Evolutionary conservation across 2,888 invertebrate species (phyloP), one percentile per base, ranked within the genome.

Genomic region (Sarcophaga subvicina): DNA sequence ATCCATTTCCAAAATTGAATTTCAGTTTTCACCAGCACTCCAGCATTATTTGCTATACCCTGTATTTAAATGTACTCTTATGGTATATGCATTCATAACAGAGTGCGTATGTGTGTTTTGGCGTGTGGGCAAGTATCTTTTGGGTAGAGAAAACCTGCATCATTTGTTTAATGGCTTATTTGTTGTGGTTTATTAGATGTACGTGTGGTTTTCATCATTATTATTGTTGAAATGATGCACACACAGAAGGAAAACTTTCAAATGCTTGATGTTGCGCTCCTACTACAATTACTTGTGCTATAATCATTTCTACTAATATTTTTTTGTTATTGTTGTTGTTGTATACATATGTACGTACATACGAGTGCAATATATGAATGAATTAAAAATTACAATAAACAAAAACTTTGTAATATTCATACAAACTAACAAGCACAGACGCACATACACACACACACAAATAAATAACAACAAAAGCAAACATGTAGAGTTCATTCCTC

Each of bases 151-250:
- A 10, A 54, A n/a, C 22, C 73, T 25, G 63, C 66, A 77, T 72
- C 83, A 86, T 83, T 86, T 86, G 77, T 59, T 83, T 80, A 86
- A 83, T 83, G 80, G 72, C 77, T 83, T 86, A 83, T 83, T 77
- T 86, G 80, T 72, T 86, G 83, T 83, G 86, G 86, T 73, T 80
- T 83, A 77, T 83, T 69, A 83, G 80, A 83, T 72, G 76, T 83
- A 47, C 64, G 69, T 83, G 86, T 63, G 86, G 83, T 80, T 83
- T 79, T 67, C 12, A 2, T 71, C 66, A 20, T 54, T 66, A 47
- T 82, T 72, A 67, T 77, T 72, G 49, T n/a, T 66, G 22, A 64
- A 71, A 83, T 60, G 66, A 59, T 66, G 37, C 8, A 37, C 37
- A 37, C 37, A 27, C 17, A 49, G 17, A 49, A 4, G 54, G 6